Evolutionary conservation across 2,797 vertebrate species (phyloP).

Genomic region (Channa striata): DNA sequence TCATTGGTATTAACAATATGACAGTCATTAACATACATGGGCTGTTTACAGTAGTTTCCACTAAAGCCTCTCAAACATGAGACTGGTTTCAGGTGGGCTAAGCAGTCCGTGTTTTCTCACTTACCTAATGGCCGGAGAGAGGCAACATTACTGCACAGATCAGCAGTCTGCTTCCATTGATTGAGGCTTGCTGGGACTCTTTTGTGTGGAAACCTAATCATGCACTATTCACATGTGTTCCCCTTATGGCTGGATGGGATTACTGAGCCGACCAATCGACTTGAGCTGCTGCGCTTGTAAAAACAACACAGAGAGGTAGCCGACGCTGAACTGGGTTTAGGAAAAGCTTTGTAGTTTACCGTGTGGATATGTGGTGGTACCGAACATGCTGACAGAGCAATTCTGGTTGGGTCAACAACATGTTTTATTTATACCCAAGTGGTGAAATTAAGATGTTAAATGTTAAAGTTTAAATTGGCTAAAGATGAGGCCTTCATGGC

Average conservation of each 20-base stretch:
- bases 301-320: constrained; percentile 32
- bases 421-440: constrained; percentile 14
- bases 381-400: constrained; percentile 28
- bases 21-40: neutral
- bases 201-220: constrained; percentile 71
- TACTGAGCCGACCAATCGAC: constrained; percentile 44
- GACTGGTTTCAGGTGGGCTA: constrained; percentile 28
- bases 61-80: neutral
- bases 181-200: constrained; percentile 59
- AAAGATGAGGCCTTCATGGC: neutral
- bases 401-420: constrained; percentile 10
- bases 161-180: constrained; percentile 72
- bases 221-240: constrained; percentile 60
- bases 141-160: constrained; percentile 62
- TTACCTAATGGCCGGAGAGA: constrained; percentile 47
- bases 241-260: constrained; percentile 58
- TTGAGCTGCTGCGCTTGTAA: constrained; percentile 58
- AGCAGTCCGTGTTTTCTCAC: constrained; percentile 50
- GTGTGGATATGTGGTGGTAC: constrained; percentile 7
- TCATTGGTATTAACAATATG: too few relatives aligned
- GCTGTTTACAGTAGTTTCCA: neutral
- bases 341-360: constrained; percentile 42
- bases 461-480: neutral
- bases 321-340: constrained; percentile 28
- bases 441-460: constrained; percentile 11